These are phyloP conservation scores for Papilio gigon DNA, from an alignment of 2,888 invertebrate genomes.

Conservation along the genomic window DNA sequence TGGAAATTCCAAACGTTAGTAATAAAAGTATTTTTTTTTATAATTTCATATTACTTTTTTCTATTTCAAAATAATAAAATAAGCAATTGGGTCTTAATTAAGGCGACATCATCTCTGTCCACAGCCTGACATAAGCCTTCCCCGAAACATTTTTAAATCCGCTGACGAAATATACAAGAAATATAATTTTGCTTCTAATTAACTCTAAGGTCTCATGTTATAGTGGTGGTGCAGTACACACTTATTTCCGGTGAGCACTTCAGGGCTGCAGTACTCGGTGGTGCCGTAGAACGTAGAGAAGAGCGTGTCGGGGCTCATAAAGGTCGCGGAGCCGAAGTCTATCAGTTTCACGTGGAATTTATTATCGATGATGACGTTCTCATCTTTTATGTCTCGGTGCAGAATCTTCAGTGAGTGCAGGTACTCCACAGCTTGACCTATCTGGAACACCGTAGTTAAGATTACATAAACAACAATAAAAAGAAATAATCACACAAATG, in stretches of 20 bases:
- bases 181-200: no score
- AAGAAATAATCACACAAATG: no score
- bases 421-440: constrained; percentile 86
- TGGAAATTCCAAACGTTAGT: no score
- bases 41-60: no score
- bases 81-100: no score
- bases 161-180: no score
- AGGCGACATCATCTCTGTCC: no score
- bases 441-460: constrained; percentile 69
- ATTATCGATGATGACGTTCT: constrained; percentile 88
- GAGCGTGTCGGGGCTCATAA: constrained; percentile 83
- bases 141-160: no score
- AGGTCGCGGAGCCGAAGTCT: constrained; percentile 89
- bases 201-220: not conserved
- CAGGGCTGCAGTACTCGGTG: constrained; percentile 89
- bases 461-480: no score
- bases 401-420: constrained; percentile 85
- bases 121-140: no score
- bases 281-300: constrained; percentile 90
- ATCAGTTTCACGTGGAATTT: constrained; percentile 88
- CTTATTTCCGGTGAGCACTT: constrained; percentile 87
- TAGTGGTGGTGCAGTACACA: constrained; percentile 48
- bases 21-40: no score
- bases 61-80: no score
- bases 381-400: constrained; percentile 89